Conservation (phyloP, 2,113 vertebrate species). For the Antennarius striatus region DNA sequence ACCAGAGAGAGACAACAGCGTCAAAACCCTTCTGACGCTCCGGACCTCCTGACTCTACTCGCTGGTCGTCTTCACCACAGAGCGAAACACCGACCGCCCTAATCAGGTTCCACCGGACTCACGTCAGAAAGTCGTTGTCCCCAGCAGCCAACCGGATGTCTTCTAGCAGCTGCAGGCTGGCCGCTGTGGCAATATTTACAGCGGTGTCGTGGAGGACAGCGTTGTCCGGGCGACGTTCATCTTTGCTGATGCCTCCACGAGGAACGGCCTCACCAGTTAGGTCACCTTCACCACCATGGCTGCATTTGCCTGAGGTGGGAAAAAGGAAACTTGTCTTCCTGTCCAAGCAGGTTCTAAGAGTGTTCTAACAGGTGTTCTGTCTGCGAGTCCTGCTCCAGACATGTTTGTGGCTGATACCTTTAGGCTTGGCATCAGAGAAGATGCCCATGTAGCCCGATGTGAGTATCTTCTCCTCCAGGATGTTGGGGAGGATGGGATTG, state of each 20-base stretch:
- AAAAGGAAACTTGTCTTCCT: not conserved
- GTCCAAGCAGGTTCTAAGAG: too few relatives aligned
- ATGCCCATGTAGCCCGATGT: constrained; percentile 80
- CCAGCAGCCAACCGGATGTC: constrained; percentile 70
- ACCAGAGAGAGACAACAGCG: not conserved
- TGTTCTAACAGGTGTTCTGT: too few relatives aligned
- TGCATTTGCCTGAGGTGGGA: constrained; percentile 77
- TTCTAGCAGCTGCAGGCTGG: constrained; percentile 71
- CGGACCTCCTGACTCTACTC: too few relatives aligned
- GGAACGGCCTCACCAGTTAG: constrained; percentile 57
- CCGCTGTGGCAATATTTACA: constrained; percentile 58
- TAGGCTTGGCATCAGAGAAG: constrained; percentile 62
- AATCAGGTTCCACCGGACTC: not conserved
- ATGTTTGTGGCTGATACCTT: constrained; percentile 49
- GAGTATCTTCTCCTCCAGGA: constrained; percentile 69
- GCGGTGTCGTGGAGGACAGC: constrained; percentile 57
- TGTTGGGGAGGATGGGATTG: constrained; percentile 67
- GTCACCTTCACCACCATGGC: constrained; percentile 76
- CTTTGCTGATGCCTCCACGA: constrained; percentile 77
- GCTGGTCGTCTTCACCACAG: not conserved
- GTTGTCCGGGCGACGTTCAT: constrained; percentile 63
- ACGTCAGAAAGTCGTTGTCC: constrained; percentile 72
- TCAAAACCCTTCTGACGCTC: too few relatives aligned
- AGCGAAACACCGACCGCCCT: not conserved
- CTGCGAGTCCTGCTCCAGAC: not conserved